Conservation (phyloP, 2,888 invertebrate species). For the Drosophila cyrtoloma region DNA sequence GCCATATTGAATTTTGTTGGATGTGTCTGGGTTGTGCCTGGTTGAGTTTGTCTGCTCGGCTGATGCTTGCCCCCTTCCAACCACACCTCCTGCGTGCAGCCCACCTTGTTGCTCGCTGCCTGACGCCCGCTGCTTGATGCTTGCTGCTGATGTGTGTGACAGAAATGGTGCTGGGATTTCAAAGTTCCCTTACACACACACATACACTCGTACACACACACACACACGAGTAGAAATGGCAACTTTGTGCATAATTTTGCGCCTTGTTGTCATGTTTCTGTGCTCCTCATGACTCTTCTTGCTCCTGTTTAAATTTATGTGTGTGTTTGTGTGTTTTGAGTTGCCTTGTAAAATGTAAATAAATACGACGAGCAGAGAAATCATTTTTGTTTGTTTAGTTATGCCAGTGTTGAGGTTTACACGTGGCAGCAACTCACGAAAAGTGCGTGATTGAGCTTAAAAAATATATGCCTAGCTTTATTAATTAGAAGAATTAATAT, state of each 20-base stretch:
- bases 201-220: slow-evolving; percentile 1
- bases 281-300: neutral
- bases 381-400: slow-evolving; percentile 57
- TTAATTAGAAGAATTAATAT: neutral
- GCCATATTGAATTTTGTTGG: slow-evolving; percentile 74
- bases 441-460: slow-evolving; percentile 9
- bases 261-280: slow-evolving; percentile 76
- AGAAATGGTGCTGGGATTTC: slow-evolving; percentile 71
- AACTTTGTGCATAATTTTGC: slow-evolving; percentile 81
- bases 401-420: slow-evolving; percentile 53
- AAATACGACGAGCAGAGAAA: slow-evolving; percentile 61
- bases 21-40: slow-evolving; percentile 39
- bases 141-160: slow-evolving; percentile 45
- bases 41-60: slow-evolving; percentile 39
- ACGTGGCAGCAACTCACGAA: slow-evolving; percentile 38
- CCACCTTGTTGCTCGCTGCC: slow-evolving; percentile 67
- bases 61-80: neutral
- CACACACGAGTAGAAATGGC: slow-evolving; percentile 51
- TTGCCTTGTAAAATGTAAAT: slow-evolving; percentile 78
- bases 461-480: neutral
- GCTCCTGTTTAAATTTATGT: neutral
- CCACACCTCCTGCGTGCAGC: slow-evolving; percentile 11
- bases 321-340: slow-evolving; percentile 49
- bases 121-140: slow-evolving; percentile 24
- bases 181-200: slow-evolving; percentile 30